A percentile compares a stretch with the other conserved stretches of the same genome.
Evolutionary conservation across 2,888 invertebrate genomes (phyloP).

Genomic region (Zygogramma bicolorata): DNA sequence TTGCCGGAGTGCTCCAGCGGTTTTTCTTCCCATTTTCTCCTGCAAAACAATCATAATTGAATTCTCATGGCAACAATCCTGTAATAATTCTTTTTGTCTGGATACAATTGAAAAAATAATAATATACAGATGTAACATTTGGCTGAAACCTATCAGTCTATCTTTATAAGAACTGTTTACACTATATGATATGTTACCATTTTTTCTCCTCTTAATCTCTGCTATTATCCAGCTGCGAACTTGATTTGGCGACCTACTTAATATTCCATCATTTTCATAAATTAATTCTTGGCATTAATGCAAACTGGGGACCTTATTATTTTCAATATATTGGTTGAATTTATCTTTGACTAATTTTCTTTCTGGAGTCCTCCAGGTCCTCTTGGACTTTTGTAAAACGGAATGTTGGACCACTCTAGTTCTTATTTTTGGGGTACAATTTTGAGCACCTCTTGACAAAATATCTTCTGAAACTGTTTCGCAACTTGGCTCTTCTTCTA

Average conservation of each 20-base stretch:
- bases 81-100: too few relatives aligned
- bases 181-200: neutral
- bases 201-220: neutral
- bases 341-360: slow-evolving; percentile 3
- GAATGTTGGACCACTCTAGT: neutral
- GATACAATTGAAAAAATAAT: too few relatives aligned
- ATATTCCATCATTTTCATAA: neutral
- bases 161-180: neutral
- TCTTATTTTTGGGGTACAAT: neutral
- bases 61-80: neutral
- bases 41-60: neutral
- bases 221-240: neutral
- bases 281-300: neutral
- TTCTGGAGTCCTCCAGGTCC: slow-evolving; percentile 18
- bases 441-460: neutral
- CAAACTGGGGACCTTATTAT: neutral
- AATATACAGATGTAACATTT: too few relatives aligned
- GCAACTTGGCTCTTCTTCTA: neutral
- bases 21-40: neutral
- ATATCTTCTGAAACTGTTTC: neutral
- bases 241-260: neutral
- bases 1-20: neutral
- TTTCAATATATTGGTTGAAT: slow-evolving; percentile 3
- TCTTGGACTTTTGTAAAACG: neutral
- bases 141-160: too few relatives aligned